Evolutionary conservation across 2,888 invertebrate species (phyloP).

Genomic region (Eupithecia abbreviata): DNA sequence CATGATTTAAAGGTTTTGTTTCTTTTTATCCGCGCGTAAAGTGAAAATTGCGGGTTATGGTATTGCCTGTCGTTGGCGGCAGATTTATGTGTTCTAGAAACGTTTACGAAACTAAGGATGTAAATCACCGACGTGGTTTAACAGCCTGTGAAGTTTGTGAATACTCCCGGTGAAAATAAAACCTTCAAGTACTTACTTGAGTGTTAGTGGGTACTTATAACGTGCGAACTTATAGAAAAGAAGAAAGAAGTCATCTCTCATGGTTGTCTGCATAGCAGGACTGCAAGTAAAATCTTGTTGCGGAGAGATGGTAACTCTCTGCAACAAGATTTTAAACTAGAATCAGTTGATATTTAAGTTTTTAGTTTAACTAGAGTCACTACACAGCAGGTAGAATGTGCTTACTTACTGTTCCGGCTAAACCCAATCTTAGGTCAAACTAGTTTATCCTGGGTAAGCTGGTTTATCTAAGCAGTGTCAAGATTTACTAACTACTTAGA

Average conservation of each 20-base stretch:
- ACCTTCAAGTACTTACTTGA: neutral
- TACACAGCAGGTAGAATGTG: neutral
- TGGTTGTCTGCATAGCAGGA: neutral
- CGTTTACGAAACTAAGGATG: conserved; percentile 13
- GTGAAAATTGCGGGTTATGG: conserved; percentile 37
- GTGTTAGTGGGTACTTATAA: neutral
- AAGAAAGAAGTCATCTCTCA: neutral
- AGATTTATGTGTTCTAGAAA: conserved; percentile 26
- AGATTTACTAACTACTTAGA: neutral
- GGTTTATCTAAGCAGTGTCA: neutral
- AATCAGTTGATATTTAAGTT: too few species aligned
- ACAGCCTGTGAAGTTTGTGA: neutral
- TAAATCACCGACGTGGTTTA: conserved; percentile 6
- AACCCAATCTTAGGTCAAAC: neutral
- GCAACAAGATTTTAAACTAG: too few species aligned
- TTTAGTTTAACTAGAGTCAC: too few species aligned
- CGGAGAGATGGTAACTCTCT: too few species aligned
- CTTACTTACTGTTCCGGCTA: neutral
- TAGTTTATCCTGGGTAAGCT: neutral
- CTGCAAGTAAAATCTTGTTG: too few species aligned
- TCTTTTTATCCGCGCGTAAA: conserved; percentile 33
- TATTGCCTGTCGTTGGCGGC: conserved; percentile 30
- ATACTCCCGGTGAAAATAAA: neutral
- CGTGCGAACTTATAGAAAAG: neutral
- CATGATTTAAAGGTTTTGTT: conserved; percentile 42